Base-by-base conservation (phyloP, 2,888 invertebrate species). In the Caenorhabditis sp. region DNA sequence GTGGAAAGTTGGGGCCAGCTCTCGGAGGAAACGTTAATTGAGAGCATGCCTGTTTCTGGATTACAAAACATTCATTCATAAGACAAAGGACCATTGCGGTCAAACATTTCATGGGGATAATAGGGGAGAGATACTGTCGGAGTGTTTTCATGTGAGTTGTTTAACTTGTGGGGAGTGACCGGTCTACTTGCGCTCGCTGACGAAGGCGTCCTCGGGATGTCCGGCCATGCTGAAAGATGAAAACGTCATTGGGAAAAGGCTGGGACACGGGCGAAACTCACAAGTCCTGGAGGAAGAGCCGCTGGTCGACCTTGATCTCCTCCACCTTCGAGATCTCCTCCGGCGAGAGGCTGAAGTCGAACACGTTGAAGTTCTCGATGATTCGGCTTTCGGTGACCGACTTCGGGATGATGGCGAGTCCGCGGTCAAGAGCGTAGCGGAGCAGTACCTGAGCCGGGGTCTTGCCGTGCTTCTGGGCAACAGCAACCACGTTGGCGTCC, bases 401-500 rank as follows among this genome's bases (percentile, higher is more conserved):
- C 35, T 79, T 79, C 39, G 79, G 79, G 43, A 79, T 79, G 63
- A 79, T 72, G 35, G 79, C 79, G 11, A 79, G 53, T 27, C 58
- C 75, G 20, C 79, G 73, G 32, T 79, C 73, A 17, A 76, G 24
- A 6, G 62, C 79, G 32, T 73, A 79, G 41, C 76, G 73, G 37
- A 79, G 72, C 11, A 79, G 72, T 13, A 79, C 83, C 73, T 84
- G 84, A 35, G 85, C 80, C n/a, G 84, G 78, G 22, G 79, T 77
- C 62, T 84, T 84, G 27, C 80, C 37, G 71, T 85, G 71, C 48
- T 81, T 80, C 37, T 83, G 55, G 7, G 79, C 78, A 17, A 84
- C 22, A 9, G 93, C 48, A 92, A 92, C 89, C 27, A 86, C 82
- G 48, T 75, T 78, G 27, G 61, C 43, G 52, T 82, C 82, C 15